Base-by-base conservation (phyloP, 1,140 invertebrate genomes). In the Macrostomum lignano region DNA sequence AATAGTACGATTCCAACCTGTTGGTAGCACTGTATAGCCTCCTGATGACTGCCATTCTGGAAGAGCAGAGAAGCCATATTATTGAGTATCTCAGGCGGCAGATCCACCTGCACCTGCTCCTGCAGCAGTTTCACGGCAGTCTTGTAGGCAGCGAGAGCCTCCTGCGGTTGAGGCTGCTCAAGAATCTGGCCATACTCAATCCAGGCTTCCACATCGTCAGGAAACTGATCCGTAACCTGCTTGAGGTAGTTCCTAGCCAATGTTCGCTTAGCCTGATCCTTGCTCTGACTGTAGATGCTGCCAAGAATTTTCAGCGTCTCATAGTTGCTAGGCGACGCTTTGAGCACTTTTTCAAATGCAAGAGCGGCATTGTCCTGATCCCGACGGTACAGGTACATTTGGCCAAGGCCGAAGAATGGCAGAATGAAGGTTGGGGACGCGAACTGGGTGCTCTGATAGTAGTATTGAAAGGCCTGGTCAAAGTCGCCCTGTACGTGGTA, bases 241-340 rank as follows among this genome's bases (percentile, higher is more conserved):
- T 62, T 60, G 15, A 59, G 33, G 37, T 55, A 51, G 45, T 55
- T 47, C 53, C 77, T 75, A 0, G 84, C 84, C 38, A 78, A 74
- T 42, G 91, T 78, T 20, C 79, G 60, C 58, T 88, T 88, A 0
- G 73, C 51, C 74, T 75, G 36, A 71, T 88, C 37, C 60, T 66
- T 39, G 1, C 78, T 82, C 47, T 73, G 77, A 0, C 82, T 82
- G 54, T 96, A 98, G 0, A 98, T 58, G 0, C 84, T 91, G 0
- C 86, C 88, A 1, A 96, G 63, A 40, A 96, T 94, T 56, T 96
- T 94, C 79, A 96, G 88, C 3, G 88, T 93, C 59, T 98, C 91
- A 51, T 93, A 93, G 58, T 96, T 96, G 3, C 78, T 78, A 1
- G 86, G 81, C 49, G 91, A 78, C 1, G 70, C 73, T 64, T 96